phyloP scores from a whole-genome alignment of 2,888 invertebrate genomes.

The Tridacna gigas region DNA sequence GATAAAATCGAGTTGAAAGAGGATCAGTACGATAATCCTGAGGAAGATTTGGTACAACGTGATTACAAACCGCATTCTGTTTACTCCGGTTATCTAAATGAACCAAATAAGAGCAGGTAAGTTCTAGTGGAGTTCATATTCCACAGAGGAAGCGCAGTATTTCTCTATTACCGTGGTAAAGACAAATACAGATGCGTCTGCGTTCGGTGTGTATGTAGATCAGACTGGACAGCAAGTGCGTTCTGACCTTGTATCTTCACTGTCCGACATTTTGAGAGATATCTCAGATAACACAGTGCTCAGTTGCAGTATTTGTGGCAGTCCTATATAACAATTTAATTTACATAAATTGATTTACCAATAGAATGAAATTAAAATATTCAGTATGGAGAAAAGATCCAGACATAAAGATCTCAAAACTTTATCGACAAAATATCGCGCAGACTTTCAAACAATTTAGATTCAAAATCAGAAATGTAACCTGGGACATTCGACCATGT shows the following conservation, averaged over 20 bases:
- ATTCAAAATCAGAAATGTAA: too few species aligned
- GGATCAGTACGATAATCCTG: background rate
- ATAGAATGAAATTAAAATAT: too few species aligned
- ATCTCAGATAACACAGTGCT: too few species aligned
- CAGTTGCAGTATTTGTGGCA: too few species aligned
- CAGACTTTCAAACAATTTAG: too few species aligned
- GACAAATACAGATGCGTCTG: background rate
- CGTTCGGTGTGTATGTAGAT: background rate
- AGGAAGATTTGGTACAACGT: background rate
- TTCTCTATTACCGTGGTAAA: background rate
- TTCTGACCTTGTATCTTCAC: background rate
- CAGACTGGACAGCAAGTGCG: background rate
- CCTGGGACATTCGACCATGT: too few species aligned
- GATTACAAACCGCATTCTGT: background rate
- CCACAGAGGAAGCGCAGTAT: background rate
- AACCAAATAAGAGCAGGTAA: slow-evolving; percentile 3
- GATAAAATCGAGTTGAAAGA: background rate
- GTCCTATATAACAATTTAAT: too few species aligned
- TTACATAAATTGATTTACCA: too few species aligned
- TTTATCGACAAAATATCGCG: too few species aligned
- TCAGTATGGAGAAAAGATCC: too few species aligned
- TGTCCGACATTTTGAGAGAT: too few species aligned
- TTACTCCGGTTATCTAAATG: background rate
- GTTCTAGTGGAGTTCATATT: background rate
- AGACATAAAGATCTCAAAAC: too few species aligned